Conservation (phyloP, 2,797 vertebrate genomes). For the Molossus alvarezi region DNA sequence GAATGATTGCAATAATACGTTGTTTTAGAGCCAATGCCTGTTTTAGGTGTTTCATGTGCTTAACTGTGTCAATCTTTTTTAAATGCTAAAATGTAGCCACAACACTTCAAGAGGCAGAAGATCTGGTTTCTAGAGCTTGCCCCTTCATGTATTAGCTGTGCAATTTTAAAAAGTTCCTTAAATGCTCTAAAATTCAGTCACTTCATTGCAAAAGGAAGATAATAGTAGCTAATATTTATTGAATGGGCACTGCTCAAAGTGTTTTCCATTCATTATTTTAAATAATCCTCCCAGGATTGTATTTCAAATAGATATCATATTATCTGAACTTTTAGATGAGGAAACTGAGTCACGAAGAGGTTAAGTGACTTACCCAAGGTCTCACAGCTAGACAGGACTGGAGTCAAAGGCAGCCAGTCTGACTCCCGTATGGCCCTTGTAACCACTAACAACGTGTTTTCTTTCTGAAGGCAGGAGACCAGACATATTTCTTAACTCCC, state of each 20-base stretch:
- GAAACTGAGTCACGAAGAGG: background rate
- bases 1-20: background rate
- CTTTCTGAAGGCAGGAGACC: background rate
- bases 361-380: background rate
- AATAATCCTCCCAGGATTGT: background rate
- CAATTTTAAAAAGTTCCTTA: background rate
- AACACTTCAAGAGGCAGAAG: background rate
- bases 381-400: background rate
- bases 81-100: background rate
- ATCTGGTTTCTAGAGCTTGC: background rate
- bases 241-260: background rate
- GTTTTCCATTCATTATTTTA: background rate
- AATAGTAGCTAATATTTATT: background rate
- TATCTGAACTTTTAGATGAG: constrained; percentile 44
- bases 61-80: background rate
- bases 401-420: background rate
- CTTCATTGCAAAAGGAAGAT: background rate
- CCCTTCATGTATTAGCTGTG: background rate
- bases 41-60: background rate
- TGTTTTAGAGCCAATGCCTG: background rate
- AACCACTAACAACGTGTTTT: background rate
- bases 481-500: background rate
- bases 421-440: fast-evolving
- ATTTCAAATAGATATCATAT: background rate
- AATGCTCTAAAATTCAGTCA: constrained; percentile 35